Evolutionary conservation across 64 coral and sea anemone species (phyloP), one percentile per base, ranked within the genome.

Genomic region (Porites australiensis): DNA sequence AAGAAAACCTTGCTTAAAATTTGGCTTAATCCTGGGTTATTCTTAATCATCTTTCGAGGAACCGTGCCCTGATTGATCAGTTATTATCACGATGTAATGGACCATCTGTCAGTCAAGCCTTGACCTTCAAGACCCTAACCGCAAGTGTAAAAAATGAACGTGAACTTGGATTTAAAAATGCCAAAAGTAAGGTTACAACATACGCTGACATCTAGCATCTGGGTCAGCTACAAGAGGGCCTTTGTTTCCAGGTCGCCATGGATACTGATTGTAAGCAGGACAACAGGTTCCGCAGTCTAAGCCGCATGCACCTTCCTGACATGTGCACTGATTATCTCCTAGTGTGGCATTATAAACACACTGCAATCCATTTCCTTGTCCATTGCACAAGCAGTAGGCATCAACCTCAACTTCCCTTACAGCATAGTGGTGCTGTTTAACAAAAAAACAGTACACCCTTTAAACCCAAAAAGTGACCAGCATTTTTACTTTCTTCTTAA

Each of bases 341-440:
- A 79, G 16, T 74, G 77, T 88, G 5, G 15, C n/a, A 49, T 94
- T 88, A 68, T 79, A 94, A 5, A 49, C 19, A 70, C 98, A 99
- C 8, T 62, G 14, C 1, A 44, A 44, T 46, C 88, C 86, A 66
- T 93, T 52, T 4, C 91, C 94, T 51, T 99, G 98, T 63, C 98
- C 98, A 92, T 96, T 96, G 69, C 98, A 99, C 6, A 79, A 21
- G 52, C 98, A 99, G 55, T 79, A 96, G 10, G 64, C 92, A 18
- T 83, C 74, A 20, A 98, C 88, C 13, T 73, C 75, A 2, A 98
- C 84, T 78, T 98, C 97, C 45, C 91, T 75, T 19, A 98, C 97
- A 71, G 77, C 91, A 88, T 98, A 98, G 49, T 98, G 97, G 82
- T 98, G 90, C 97, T 98, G n/a, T 9, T 14, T n/a, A 86, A 49